Percentiles rank a stretch among this genome's conserved stretches.
These are phyloP conservation scores for Peromyscus maniculatus DNA, from an alignment of 2,113 vertebrate genomes.

Conservation along the genomic window DNA sequence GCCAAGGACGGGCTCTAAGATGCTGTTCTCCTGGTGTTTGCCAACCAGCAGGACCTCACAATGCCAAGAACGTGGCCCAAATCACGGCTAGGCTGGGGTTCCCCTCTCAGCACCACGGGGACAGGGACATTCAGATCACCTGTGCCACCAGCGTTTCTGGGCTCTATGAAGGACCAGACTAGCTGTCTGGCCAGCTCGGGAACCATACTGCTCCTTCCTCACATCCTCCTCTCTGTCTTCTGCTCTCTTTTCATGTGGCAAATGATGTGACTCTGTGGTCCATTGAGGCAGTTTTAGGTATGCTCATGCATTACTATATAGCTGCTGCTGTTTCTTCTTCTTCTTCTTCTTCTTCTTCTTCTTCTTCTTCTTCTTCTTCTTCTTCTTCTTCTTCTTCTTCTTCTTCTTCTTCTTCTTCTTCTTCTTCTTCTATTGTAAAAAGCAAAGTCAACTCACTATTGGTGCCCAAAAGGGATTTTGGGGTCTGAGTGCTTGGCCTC, in stretches of 20 bases:
- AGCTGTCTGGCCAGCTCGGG: not conserved
- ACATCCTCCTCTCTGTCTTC: slow-evolving; percentile 63
- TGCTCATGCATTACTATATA: slow-evolving; percentile 90
- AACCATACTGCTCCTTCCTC: not conserved
- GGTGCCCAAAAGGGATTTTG: slow-evolving; percentile 87
- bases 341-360: no score
- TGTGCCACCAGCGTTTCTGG: not conserved
- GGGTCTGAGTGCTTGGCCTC: not conserved
- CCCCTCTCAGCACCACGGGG: not conserved
- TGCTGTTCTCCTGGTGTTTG: not conserved
- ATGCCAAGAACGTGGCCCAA: not conserved
- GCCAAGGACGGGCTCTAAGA: not conserved
- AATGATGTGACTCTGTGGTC: slow-evolving; percentile 64
- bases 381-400: not conserved
- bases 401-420: no score
- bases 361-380: slow-evolving; percentile 30
- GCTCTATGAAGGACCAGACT: not conserved
- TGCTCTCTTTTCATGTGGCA: slow-evolving; percentile 86
- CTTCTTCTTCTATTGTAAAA: slow-evolving; percentile 82
- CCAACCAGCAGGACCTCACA: not conserved
- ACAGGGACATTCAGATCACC: not conserved
- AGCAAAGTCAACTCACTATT: slow-evolving; percentile 74
- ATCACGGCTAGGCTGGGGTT: not conserved
- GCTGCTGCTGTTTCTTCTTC: not conserved
- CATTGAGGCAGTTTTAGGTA: not conserved